These are phyloP conservation scores for Pandemis corylana DNA, from an alignment of 2,888 invertebrate genomes.

Conservation along the genomic window DNA sequence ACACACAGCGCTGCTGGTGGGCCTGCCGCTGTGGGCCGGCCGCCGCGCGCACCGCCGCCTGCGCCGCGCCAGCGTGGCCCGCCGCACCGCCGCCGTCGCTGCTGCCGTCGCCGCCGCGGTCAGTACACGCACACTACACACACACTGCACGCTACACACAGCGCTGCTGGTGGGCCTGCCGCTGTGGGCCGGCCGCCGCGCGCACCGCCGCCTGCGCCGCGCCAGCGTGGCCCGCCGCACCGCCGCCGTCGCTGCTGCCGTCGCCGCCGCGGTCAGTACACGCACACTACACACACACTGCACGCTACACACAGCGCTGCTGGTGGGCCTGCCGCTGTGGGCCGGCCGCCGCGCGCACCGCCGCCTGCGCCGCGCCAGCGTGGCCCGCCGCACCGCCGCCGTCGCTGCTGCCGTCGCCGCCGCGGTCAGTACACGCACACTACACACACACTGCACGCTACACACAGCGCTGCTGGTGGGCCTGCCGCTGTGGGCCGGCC, in stretches of 20 bases:
- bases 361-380: slow-evolving; percentile 89
- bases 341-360: slow-evolving; percentile 95
- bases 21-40: slow-evolving; percentile 98
- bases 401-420: slow-evolving; percentile 94
- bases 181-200: slow-evolving; percentile 97
- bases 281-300: background rate
- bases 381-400: slow-evolving; percentile 91
- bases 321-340: slow-evolving; percentile 97
- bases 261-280: slow-evolving; percentile 91
- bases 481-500: slow-evolving; percentile 98
- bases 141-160: no score
- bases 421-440: slow-evolving; percentile 86
- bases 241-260: slow-evolving; percentile 92
- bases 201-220: slow-evolving; percentile 91
- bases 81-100: slow-evolving; percentile 91
- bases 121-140: slow-evolving; percentile 67
- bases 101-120: slow-evolving; percentile 95
- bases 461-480: slow-evolving; percentile 96
- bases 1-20: slow-evolving; percentile 96
- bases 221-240: slow-evolving; percentile 91
- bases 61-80: slow-evolving; percentile 89
- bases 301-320: no score
- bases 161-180: slow-evolving; percentile 97
- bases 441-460: no score
- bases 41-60: slow-evolving; percentile 93